Conservation (phyloP, 2,888 invertebrate species). For the Drosophila barbarae region DNA sequence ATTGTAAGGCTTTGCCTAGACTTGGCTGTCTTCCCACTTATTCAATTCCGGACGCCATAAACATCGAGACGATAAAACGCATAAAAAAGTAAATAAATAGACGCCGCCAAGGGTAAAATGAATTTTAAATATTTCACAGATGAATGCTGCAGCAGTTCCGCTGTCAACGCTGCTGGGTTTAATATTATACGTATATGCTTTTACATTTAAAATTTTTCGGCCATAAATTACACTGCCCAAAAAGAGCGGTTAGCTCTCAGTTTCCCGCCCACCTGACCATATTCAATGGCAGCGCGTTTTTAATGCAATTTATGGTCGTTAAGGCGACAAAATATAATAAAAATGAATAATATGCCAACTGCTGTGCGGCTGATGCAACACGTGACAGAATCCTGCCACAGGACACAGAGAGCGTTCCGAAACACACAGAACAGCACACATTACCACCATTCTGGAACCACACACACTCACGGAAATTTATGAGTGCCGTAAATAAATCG, state of each 20-base stretch:
- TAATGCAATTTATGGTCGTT: constrained; percentile 75
- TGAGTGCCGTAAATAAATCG: constrained; percentile 68
- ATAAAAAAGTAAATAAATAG: constrained; percentile 36
- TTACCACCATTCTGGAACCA: constrained; percentile 16
- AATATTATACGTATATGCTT: constrained; percentile 24
- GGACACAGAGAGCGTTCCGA: constrained; percentile 36
- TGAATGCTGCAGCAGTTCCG: constrained; percentile 40
- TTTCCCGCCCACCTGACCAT: constrained; percentile 32
- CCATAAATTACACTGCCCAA: constrained; percentile 28
- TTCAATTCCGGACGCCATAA: constrained; percentile 54
- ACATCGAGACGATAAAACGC: constrained; percentile 38
- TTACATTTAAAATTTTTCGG: constrained; percentile 31
- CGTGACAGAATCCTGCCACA: constrained; percentile 64
- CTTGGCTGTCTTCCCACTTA: constrained; percentile 29
- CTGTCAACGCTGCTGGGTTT: constrained; percentile 36
- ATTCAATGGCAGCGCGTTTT: constrained; percentile 68
- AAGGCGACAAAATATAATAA: constrained; percentile 75
- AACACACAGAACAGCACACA: constrained; percentile 18
- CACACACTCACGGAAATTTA: constrained; percentile 51
- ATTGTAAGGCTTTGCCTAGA: constrained; percentile 41
- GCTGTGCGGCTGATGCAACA: constrained; percentile 61
- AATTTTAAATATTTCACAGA: constrained; percentile 57
- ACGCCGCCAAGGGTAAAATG: constrained; percentile 26
- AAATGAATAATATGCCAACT: constrained; percentile 73
- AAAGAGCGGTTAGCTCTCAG: constrained; percentile 21